phyloP scores from a whole-genome alignment of 1,140 invertebrate genomes.

The Drosophila melanica region DNA sequence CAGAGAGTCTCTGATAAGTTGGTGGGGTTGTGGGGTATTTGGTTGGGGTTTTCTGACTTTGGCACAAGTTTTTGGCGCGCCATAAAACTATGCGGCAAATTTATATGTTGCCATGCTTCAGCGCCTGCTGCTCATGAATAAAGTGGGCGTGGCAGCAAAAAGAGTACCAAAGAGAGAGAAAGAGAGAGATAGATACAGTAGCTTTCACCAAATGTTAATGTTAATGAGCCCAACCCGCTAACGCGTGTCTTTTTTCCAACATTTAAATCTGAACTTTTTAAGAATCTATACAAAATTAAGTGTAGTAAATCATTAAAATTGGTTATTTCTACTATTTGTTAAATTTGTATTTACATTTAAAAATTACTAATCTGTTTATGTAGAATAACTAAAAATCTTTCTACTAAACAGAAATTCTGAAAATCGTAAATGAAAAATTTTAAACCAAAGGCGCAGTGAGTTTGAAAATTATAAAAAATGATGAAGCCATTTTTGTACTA shows the following conservation, averaged over 20 bases:
- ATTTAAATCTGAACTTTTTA: not conserved
- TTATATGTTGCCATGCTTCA: constrained; percentile 67
- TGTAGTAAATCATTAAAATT: not conserved
- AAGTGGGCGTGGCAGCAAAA: constrained; percentile 25
- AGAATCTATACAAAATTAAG: constrained; percentile 1
- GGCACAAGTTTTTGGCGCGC: constrained; percentile 57
- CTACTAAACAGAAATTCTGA: too few relatives aligned
- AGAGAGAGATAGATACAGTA: not conserved
- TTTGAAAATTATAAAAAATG: too few relatives aligned
- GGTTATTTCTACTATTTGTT: not conserved
- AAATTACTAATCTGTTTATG: not conserved
- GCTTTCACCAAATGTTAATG: constrained; percentile 29
- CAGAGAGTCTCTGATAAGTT: constrained; percentile 11
- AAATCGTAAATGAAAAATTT: too few relatives aligned
- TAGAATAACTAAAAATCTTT: not conserved
- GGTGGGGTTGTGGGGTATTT: constrained; percentile 7
- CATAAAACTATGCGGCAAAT: constrained; percentile 79
- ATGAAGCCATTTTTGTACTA: too few relatives aligned
- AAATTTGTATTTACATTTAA: not conserved
- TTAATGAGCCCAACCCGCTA: constrained; percentile 28
- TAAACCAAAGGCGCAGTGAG: too few relatives aligned
- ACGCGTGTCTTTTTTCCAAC: not conserved
- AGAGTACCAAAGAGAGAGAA: not conserved
- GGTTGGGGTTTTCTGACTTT: constrained; percentile 20
- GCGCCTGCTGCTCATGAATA: constrained; percentile 44